phyloP scores from a whole-genome alignment of 2,888 invertebrate species.

The Dioctria linearis region DNA sequence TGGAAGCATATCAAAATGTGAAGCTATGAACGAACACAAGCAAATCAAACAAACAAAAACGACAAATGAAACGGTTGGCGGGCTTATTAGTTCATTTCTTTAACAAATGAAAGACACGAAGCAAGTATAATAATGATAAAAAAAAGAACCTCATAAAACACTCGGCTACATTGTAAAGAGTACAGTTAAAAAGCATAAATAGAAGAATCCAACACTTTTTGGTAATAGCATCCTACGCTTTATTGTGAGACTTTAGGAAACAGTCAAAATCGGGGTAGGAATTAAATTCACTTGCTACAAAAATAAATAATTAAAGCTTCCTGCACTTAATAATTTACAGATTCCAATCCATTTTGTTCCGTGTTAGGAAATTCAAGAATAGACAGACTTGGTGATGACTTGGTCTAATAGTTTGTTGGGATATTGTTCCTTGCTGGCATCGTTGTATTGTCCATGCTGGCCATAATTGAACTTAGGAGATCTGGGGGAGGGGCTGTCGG shows the following conservation, averaged over 20 bases:
- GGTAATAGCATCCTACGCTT: conserved; percentile 4
- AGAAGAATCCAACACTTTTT: neutral
- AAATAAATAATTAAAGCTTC: conserved; percentile 51
- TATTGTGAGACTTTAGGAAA: conserved; percentile 27
- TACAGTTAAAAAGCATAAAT: neutral
- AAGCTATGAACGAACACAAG: no score
- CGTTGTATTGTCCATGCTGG: conserved; percentile 68
- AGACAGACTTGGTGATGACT: conserved; percentile 17
- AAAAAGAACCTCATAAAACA: no score
- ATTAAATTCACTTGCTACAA: conserved; percentile 25
- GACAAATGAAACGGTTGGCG: no score
- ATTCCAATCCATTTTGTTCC: neutral
- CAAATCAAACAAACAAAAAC: no score
- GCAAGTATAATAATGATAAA: no score
- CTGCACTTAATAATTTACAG: conserved; percentile 15
- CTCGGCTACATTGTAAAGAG: no score
- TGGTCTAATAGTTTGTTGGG: conserved; percentile 53
- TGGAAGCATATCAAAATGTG: no score
- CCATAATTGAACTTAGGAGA: conserved; percentile 70
- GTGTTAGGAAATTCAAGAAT: no score
- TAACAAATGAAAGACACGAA: no score
- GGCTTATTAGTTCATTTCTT: no score
- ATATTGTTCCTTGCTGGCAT: conserved; percentile 60
- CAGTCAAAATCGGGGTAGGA: conserved; percentile 3
- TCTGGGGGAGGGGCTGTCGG: conserved; percentile 62